A percentile compares a stretch with the other conserved stretches of the same genome.
These are phyloP conservation scores for Schizopygopsis malacanthus DNA, from an alignment of 2,797 vertebrate genomes.

Conservation along the genomic window DNA sequence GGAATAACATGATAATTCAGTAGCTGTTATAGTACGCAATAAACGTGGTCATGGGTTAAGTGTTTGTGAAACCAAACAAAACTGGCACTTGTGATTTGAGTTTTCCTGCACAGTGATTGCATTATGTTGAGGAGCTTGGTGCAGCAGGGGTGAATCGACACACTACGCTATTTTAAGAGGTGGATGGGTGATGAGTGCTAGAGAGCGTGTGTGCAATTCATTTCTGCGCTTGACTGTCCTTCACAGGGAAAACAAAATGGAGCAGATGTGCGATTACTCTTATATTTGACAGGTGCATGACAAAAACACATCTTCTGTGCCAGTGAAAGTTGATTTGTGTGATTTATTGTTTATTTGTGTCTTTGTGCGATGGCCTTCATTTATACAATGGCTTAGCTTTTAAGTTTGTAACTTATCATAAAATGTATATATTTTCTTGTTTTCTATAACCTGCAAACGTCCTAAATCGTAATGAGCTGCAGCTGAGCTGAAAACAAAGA, in stretches of 20 bases:
- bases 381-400: neutral
- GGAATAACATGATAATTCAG: slow-evolving; percentile 35
- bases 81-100: slow-evolving; percentile 49
- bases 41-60: slow-evolving; percentile 36
- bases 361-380: slow-evolving; percentile 3
- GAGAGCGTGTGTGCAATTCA: slow-evolving; percentile 14
- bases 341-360: slow-evolving; percentile 14
- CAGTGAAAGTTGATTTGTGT: slow-evolving; percentile 10
- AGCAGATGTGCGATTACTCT: slow-evolving; percentile 39
- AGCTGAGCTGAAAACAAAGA: neutral
- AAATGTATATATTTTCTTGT: neutral
- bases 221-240: slow-evolving; percentile 35
- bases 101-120: slow-evolving; percentile 48
- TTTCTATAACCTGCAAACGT: neutral
- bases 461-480: neutral
- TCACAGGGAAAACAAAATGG: slow-evolving; percentile 16
- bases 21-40: slow-evolving; percentile 27
- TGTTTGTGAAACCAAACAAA: slow-evolving; percentile 55
- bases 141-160: slow-evolving; percentile 33
- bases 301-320: slow-evolving; percentile 6
- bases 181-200: slow-evolving; percentile 23
- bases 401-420: neutral
- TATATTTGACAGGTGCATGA: slow-evolving; percentile 23
- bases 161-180: slow-evolving; percentile 18
- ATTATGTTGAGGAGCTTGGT: slow-evolving; percentile 47